Conservation (phyloP, 2,113 vertebrate genomes). For the Psilopsiagon aymara region DNA sequence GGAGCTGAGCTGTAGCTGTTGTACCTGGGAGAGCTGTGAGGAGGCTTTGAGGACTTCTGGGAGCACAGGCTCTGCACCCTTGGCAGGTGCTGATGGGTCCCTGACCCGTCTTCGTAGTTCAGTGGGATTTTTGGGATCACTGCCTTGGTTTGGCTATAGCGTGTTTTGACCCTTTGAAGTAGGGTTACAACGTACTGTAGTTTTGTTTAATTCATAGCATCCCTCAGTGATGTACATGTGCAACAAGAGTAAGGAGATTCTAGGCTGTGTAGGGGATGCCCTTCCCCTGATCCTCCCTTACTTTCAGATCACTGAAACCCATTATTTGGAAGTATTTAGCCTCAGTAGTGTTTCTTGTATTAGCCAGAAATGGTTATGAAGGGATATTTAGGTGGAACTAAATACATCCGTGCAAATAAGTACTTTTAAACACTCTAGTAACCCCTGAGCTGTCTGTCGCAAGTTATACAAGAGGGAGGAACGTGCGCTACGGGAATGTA, state of each 20-base stretch:
- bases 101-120: not conserved
- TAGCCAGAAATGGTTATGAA: not conserved
- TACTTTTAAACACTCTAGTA: not conserved
- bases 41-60: not conserved
- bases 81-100: fast-evolving
- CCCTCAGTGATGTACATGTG: not conserved
- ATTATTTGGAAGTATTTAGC: not conserved
- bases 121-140: not conserved
- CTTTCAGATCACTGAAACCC: not conserved
- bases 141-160: not conserved
- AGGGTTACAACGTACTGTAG: not conserved
- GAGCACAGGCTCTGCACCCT: not conserved
- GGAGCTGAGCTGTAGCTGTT: not conserved
- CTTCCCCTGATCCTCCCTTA: not conserved
- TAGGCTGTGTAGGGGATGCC: not conserved
- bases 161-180: not conserved
- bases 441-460: not conserved
- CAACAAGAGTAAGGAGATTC: not conserved
- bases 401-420: not conserved
- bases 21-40: too few relatives aligned
- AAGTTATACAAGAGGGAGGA: not conserved
- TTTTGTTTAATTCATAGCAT: not conserved
- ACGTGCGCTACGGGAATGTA: not conserved
- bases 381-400: not conserved
- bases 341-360: not conserved